Evolutionary conservation across 37 sponge, comb jelly and placozoan genomes (phyloP), one percentile per base, ranked within the genome.

Genomic region (Ianthella basta): DNA sequence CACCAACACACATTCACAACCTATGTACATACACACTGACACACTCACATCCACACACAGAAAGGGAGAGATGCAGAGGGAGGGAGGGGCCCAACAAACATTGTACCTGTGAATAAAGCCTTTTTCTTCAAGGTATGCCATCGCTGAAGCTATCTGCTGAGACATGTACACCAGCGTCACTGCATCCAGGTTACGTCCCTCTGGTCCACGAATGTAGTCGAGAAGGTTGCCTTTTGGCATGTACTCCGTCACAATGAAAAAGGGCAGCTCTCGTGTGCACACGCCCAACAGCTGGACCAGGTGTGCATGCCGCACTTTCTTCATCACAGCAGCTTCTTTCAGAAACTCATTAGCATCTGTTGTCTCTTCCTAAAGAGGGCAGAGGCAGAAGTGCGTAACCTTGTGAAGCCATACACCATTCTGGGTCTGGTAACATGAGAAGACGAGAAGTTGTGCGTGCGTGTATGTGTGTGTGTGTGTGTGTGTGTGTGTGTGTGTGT

Each of bases 231-330:
- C 98, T 39, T 93, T 90, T 3, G 89, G 89, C 98, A 98, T 98
- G 86, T 86, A 98, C 90, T 98, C 96, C 50, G 98, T 96, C 84
- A 98, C 83, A 79, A 98, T 98, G 70, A 96, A 98, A 81, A 98
- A 95, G 0, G 98, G 98, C 29, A 90, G 92, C 77, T 98, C 95
- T 70, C 85, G 75, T 0, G 96, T 98, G 60, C 98, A 98, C 18
- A 98, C 96, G 0, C 98, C 98, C 23, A 98, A 88, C 68, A 98
- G 84, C 79, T 98, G 96, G 56, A 98, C 95, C 25, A 98, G 88
- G 87, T 92, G 90, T 29, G 90, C 84, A 68, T 98, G 98, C 39
- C 90, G 84, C 34, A 97, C 91, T n/a, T 89, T 56, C 86, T 98
- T 98, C 98, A 98, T 98, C 10, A 98, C 91, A 23, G 92, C 86